These are phyloP conservation scores for Hydractinia echinata DNA, from an alignment of 30 jellyfish, hydroid and myxozoan species.

Conservation along the genomic window DNA sequence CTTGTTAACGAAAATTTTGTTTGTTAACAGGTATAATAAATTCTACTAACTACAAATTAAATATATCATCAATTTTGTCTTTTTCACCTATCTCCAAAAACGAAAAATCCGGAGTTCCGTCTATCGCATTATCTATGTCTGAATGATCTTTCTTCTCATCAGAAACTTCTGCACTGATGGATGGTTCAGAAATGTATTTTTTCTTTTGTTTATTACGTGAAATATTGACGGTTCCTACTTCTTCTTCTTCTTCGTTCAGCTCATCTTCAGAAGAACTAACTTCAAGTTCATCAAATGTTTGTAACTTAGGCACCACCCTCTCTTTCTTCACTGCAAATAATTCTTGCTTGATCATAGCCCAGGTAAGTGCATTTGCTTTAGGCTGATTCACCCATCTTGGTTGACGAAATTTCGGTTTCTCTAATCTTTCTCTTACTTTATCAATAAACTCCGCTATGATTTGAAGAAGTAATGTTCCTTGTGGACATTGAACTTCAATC, in stretches of 20 bases:
- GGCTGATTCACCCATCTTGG: slow-evolving; percentile 55
- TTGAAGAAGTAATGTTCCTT: slow-evolving; percentile 71
- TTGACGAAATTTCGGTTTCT: slow-evolving; percentile 42
- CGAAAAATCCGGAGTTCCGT: no score
- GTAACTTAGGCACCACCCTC: neutral
- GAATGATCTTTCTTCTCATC: no score
- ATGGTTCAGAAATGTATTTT: no score
- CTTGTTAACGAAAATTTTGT: no score
- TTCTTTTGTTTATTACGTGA: no score
- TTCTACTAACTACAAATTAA: no score
- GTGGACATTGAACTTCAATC: slow-evolving; percentile 67
- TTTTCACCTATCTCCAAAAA: no score
- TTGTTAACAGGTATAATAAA: no score
- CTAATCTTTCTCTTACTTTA: slow-evolving; percentile 39
- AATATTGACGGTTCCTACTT: no score
- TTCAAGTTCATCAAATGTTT: slow-evolving; percentile 7
- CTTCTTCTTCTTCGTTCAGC: neutral
- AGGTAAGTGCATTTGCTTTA: slow-evolving; percentile 42
- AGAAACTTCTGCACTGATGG: no score
- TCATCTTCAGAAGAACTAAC: slow-evolving; percentile 2
- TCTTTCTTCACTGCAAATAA: slow-evolving; percentile 41
- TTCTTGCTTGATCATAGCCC: slow-evolving; percentile 69
- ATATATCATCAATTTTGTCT: no score
- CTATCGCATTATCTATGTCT: no score
- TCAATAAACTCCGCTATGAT: slow-evolving; percentile 65